phyloP scores from a whole-genome alignment of 2,113 vertebrate genomes.

The Noturus placidus region DNA sequence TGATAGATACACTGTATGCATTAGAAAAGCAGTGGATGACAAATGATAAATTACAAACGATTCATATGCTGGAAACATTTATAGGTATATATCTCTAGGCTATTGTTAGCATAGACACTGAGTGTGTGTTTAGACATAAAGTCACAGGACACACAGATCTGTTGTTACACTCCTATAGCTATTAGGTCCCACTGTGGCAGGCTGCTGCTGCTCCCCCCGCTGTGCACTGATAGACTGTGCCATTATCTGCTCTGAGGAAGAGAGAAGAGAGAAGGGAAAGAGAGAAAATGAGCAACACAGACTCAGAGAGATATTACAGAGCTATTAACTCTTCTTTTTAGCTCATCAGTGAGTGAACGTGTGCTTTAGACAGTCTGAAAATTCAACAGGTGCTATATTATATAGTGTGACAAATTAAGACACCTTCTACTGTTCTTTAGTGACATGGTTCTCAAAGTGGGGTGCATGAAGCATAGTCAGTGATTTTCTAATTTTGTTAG shows the following conservation, averaged over 20 bases:
- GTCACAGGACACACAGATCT: slow-evolving; percentile 10
- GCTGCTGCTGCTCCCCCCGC: slow-evolving; percentile 18
- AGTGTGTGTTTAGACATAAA: slow-evolving; percentile 6
- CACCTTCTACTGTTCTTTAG: background rate
- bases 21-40: background rate
- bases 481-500: background rate
- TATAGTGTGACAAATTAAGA: background rate
- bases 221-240: slow-evolving; percentile 26
- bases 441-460: background rate
- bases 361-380: background rate
- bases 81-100: background rate
- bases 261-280: background rate
- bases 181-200: slow-evolving; percentile 30
- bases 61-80: background rate
- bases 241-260: slow-evolving; percentile 22
- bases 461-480: background rate
- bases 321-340: background rate
- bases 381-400: background rate
- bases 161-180: slow-evolving; percentile 9
- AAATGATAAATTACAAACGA: background rate
- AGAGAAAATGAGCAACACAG: background rate
- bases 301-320: background rate
- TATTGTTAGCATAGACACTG: background rate
- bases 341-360: background rate
- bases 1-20: background rate